Conservation (phyloP, 2,113 vertebrate genomes). For the Isurus oxyrinchus region DNA sequence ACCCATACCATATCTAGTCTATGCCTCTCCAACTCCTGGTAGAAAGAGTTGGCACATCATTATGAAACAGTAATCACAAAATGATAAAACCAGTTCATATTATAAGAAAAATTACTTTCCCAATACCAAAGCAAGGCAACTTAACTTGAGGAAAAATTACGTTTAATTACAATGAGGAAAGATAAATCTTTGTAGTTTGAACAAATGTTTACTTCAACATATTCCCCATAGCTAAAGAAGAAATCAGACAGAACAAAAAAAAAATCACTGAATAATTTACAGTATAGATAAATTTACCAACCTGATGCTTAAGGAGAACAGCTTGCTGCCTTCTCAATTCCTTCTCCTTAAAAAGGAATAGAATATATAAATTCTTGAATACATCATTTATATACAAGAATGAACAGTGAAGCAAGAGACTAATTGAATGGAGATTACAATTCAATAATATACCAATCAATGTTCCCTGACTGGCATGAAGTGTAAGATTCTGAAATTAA, state of each 20-base stretch:
- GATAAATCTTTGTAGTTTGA: slow-evolving; percentile 42
- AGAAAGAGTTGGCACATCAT: slow-evolving; percentile 94
- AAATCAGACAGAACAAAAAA: background rate
- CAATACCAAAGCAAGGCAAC: slow-evolving; percentile 76
- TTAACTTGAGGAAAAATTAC: slow-evolving; percentile 62
- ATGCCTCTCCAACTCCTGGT: slow-evolving; percentile 99
- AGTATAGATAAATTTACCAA: slow-evolving; percentile 49
- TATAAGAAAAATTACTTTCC: slow-evolving; percentile 48
- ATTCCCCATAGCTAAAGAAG: slow-evolving; percentile 44
- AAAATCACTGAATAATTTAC: slow-evolving; percentile 33
- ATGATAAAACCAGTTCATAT: slow-evolving; percentile 67
- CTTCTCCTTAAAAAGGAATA: slow-evolving; percentile 75
- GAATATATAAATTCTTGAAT: slow-evolving; percentile 42
- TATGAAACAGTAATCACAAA: slow-evolving; percentile 95
- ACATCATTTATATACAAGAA: slow-evolving; percentile 11
- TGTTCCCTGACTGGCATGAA: background rate
- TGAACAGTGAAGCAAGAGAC: background rate
- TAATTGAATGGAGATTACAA: background rate
- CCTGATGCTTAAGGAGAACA: slow-evolving; percentile 88
- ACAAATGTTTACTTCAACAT: slow-evolving; percentile 41
- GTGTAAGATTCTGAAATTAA: background rate
- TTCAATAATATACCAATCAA: slow-evolving; percentile 1
- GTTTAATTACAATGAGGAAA: slow-evolving; percentile 51
- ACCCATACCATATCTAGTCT: slow-evolving; percentile 99
- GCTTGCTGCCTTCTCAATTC: slow-evolving; percentile 85